Conservation (phyloP, 2,888 invertebrate genomes). For the Drosophila barbarae region DNA sequence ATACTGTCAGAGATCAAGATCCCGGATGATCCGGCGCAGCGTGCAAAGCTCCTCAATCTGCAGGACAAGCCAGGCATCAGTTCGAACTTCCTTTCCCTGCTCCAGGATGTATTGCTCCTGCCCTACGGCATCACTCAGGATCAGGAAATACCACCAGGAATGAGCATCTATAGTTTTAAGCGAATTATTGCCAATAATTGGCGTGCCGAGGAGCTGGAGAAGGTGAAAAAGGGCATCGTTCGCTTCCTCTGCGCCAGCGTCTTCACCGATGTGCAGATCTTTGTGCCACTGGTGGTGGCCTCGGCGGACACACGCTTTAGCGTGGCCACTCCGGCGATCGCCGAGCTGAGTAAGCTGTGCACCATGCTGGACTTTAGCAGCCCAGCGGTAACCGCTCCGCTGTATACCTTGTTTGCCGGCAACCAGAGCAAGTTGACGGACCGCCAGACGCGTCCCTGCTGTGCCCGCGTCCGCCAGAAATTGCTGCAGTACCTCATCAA, state of each 20-base stretch:
- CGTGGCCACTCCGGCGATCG: slow-evolving; percentile 92
- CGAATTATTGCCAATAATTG: slow-evolving; percentile 87
- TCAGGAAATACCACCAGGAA: slow-evolving; percentile 85
- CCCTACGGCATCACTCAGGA: slow-evolving; percentile 82
- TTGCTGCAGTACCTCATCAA: slow-evolving; percentile 90
- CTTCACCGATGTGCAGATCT: slow-evolving; percentile 86
- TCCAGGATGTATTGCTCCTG: slow-evolving; percentile 90
- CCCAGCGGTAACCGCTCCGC: slow-evolving; percentile 84
- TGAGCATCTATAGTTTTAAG: slow-evolving; percentile 88
- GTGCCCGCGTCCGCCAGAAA: slow-evolving; percentile 91
- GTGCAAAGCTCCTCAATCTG: slow-evolving; percentile 84
- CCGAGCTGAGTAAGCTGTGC: slow-evolving; percentile 89
- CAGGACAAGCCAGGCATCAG: slow-evolving; percentile 84
- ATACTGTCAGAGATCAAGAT: slow-evolving; percentile 86
- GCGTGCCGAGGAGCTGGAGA: slow-evolving; percentile 90
- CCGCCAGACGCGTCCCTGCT: slow-evolving; percentile 88
- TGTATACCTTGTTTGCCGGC: slow-evolving; percentile 86
- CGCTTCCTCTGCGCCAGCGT: slow-evolving; percentile 90
- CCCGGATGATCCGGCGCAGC: slow-evolving; percentile 83
- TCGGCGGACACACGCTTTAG: slow-evolving; percentile 93
- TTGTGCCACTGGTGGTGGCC: slow-evolving; percentile 89
- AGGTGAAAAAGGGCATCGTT: slow-evolving; percentile 89
- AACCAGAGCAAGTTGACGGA: slow-evolving; percentile 82
- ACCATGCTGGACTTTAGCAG: slow-evolving; percentile 88
- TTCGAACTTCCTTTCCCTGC: slow-evolving; percentile 84